These are phyloP conservation scores for Eulimnadia texana DNA, from an alignment of 1,140 invertebrate species.

Conservation along the genomic window DNA sequence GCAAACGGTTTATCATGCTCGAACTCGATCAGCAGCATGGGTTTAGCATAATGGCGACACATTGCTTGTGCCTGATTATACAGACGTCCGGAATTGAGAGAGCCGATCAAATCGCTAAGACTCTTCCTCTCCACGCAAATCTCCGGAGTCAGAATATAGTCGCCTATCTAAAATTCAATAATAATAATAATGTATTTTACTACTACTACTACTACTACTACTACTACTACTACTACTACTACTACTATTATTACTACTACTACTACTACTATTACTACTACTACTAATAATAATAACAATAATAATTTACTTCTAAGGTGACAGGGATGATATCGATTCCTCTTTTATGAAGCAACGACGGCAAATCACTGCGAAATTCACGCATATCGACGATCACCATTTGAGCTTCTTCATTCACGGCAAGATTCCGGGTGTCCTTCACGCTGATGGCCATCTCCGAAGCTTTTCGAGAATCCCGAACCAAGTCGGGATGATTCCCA, in stretches of 20 bases:
- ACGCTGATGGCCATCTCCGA: conserved; percentile 26
- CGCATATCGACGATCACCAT: conserved; percentile 91
- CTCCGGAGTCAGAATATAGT: conserved; percentile 93
- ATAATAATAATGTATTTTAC: no score
- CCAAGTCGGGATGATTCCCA: conserved; percentile 49
- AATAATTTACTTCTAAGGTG: conserved; percentile 53
- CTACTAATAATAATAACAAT: background rate
- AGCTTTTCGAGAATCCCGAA: conserved; percentile 31
- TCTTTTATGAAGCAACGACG: conserved; percentile 79
- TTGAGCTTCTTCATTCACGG: conserved; percentile 25
- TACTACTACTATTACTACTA: no score
- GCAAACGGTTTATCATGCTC: conserved; percentile 83
- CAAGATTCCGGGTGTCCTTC: conserved; percentile 37
- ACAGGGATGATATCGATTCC: conserved; percentile 87
- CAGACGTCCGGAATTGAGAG: conserved; percentile 81
- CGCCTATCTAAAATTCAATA: conserved; percentile 59
- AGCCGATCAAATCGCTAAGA: conserved; percentile 91
- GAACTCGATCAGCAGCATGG: conserved; percentile 92
- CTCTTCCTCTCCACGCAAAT: conserved; percentile 95
- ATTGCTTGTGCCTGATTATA: conserved; percentile 89
- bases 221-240: no score
- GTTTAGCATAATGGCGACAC: conserved; percentile 70
- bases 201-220: no score
- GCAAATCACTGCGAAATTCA: conserved; percentile 93
- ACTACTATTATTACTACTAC: no score